Percentiles rank a stretch among this genome's conserved stretches.
These are phyloP conservation scores for Hemistola chrysoprasaria DNA, from an alignment of 2,888 invertebrate species.

Conservation along the genomic window DNA sequence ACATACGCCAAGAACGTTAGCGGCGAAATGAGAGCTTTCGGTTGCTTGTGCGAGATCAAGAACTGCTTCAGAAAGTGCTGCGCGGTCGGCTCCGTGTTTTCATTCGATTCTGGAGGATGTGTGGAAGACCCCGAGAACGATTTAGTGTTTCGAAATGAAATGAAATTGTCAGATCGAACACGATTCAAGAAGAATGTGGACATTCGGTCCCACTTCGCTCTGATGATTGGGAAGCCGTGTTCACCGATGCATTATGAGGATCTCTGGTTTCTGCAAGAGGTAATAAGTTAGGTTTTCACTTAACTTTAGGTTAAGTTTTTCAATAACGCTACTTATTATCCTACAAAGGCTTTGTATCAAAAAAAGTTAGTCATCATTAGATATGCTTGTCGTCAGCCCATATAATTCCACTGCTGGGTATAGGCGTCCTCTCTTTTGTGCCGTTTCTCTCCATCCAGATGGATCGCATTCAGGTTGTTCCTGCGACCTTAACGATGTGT, in stretches of 20 bases:
- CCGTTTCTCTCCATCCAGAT: too few relatives aligned
- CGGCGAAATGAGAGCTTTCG: slow-evolving; percentile 47
- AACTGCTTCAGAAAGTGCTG: slow-evolving; percentile 68
- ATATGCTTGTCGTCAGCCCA: too few relatives aligned
- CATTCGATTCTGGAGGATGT: slow-evolving; percentile 33
- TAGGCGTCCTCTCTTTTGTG: too few relatives aligned
- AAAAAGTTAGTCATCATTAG: too few relatives aligned
- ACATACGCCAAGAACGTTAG: slow-evolving; percentile 46
- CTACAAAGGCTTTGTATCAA: too few relatives aligned
- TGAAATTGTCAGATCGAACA: slow-evolving; percentile 42
- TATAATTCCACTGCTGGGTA: too few relatives aligned
- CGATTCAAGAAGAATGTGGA: slow-evolving; percentile 35
- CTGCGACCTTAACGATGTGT: too few relatives aligned
- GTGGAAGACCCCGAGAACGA: slow-evolving; percentile 35
- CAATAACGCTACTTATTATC: too few relatives aligned
- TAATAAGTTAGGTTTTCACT: too few relatives aligned
- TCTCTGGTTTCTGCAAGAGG: slow-evolving; percentile 59
- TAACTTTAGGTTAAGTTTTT: too few relatives aligned
- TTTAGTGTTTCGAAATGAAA: slow-evolving; percentile 36
- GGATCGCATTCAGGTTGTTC: too few relatives aligned
- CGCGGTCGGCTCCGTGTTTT: slow-evolving; percentile 41
- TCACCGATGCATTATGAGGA: slow-evolving; percentile 40
- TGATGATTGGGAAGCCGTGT: slow-evolving; percentile 46
- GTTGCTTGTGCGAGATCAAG: slow-evolving; percentile 55
- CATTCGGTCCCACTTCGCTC: slow-evolving; percentile 35